phyloP scores from a whole-genome alignment of 2,113 vertebrate species.

The Pavo muticus region DNA sequence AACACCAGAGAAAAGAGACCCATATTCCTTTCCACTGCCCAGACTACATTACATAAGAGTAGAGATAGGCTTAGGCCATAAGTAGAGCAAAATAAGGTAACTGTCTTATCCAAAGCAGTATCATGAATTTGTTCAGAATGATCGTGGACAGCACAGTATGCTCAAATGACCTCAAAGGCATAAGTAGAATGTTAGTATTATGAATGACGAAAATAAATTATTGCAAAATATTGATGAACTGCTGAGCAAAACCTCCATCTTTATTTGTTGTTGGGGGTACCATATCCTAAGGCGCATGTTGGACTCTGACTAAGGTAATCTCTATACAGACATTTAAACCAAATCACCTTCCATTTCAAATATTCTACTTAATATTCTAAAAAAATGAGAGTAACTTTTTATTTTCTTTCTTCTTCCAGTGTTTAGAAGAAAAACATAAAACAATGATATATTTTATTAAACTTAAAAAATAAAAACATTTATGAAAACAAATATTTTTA shows the following conservation, averaged over 20 bases:
- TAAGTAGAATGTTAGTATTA: neutral
- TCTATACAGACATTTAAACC: neutral
- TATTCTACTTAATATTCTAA: neutral
- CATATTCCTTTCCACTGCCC: neutral
- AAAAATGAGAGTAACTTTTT: neutral
- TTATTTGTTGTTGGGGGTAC: neutral
- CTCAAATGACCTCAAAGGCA: neutral
- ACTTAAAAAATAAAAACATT: neutral
- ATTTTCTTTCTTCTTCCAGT: neutral
- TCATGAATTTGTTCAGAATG: neutral
- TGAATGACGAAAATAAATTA: neutral
- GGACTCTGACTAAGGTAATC: neutral
- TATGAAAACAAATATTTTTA: neutral
- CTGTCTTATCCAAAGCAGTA: neutral
- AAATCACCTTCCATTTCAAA: neutral
- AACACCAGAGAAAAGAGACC: neutral
- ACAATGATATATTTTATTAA: neutral
- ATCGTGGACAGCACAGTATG: neutral
- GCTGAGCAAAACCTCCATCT: neutral
- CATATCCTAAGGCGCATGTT: neutral
- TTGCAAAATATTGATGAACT: neutral
- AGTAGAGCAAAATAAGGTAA: neutral
- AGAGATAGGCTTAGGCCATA: neutral
- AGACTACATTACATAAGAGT: neutral
- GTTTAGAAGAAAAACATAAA: neutral